Evolutionary conservation across 2,113 vertebrate genomes (phyloP), one percentile per base, ranked within the genome.

Genomic region (Xenopus borealis): DNA sequence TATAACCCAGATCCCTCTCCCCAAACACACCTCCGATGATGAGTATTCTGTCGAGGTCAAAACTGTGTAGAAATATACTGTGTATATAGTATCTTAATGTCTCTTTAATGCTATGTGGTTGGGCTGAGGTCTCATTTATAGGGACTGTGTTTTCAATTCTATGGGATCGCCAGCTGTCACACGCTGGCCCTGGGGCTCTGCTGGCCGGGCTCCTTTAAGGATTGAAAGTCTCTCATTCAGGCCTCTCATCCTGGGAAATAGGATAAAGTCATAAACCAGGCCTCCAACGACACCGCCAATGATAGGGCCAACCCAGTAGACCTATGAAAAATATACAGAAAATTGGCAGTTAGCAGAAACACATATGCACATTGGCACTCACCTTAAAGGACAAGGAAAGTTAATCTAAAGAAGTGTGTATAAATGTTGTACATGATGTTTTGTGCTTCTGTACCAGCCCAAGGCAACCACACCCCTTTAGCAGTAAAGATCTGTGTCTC

Each of bases 241-340:
- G 80, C 90, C 91, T 75, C 92, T 91, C 89, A 94, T 89, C 79
- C 94, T 93, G 47, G 95, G 95, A 81, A 94, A 95, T 82, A 97
- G 89, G 80, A 96, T 90, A 85, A 97, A 95, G 79, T 98, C 95
- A 11, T 98, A 98, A 46, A 96, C 82, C 57, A 96, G 84, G 52
- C 92, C 92, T 3, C 91, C 94, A 84, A 96, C 84, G 59, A 90
- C 91, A 4, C 88, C 93, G 27, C 95, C 95, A 63, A 95, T 93
- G 89, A 96, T 90, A 10, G 95, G 95, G 27, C 95, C 95, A 1
- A 95, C 94, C 95, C 95, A 97, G 85, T 94, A 98, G 66, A 98
- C 94, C 95, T 96, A 86, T 55, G 79, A 40, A 72, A 81, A 44
- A 88, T 33, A 77, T 65, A 55, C 27, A 69, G 71, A 62, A 45